Evolutionary conservation across 2,888 invertebrate genomes (phyloP).

Genomic region (Tinea semifulvella): DNA sequence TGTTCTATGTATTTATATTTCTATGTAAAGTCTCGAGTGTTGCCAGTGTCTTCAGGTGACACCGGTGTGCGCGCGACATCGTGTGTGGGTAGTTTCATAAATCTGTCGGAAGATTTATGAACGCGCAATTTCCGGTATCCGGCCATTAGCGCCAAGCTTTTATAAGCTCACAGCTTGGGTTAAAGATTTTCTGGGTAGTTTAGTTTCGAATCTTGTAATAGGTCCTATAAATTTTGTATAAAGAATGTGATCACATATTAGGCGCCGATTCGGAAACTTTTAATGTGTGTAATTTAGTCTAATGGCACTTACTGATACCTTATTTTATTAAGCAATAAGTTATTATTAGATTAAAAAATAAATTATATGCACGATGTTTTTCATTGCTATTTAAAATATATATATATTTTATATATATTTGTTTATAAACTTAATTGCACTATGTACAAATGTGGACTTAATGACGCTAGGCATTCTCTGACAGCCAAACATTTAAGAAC

Average conservation of each 20-base stretch:
- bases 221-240: conserved; percentile 66
- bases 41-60: too few relatives aligned
- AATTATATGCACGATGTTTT: too few relatives aligned
- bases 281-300: conserved; percentile 64
- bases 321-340: conserved; percentile 12
- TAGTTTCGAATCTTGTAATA: conserved; percentile 68
- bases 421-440: too few relatives aligned
- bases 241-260: conserved; percentile 67
- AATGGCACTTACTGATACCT: conserved; percentile 47
- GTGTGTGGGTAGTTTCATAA: conserved; percentile 84
- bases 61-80: conserved; percentile 52
- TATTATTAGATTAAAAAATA: too few relatives aligned
- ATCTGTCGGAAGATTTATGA: conserved; percentile 90
- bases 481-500: too few relatives aligned
- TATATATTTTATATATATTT: too few relatives aligned
- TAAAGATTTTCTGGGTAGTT: conserved; percentile 69
- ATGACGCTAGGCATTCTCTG: too few relatives aligned
- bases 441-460: too few relatives aligned
- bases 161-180: conserved; percentile 72
- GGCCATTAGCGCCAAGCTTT: conserved; percentile 79
- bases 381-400: too few relatives aligned
- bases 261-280: conserved; percentile 62
- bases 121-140: conserved; percentile 91
- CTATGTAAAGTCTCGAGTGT: too few relatives aligned
- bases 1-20: too few relatives aligned